Evolutionary conservation across 2,113 vertebrate species (phyloP), one percentile per base, ranked within the genome.

Genomic region (Campylomormyrus numenius): DNA sequence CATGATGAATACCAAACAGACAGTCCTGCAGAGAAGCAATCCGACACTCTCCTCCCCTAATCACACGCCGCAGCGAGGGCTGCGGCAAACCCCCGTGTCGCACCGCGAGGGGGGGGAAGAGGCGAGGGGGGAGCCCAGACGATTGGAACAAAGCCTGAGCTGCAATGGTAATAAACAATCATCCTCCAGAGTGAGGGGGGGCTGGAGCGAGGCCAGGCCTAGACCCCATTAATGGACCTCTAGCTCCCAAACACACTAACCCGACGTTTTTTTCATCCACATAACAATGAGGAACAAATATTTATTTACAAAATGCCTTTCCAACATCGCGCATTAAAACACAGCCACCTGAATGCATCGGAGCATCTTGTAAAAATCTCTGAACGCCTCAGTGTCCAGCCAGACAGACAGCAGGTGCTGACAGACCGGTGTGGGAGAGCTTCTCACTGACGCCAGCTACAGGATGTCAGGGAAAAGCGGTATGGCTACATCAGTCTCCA

Each of bases 1-100:
- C 96, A 95, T 96, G 96, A 96, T 96, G 95, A 96, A 96, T 96
- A 96, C 95, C 95, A 96, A 96, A 96, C 95, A 96, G 95, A 95
- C 93, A 94, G 93, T 94, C 96, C 95, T 95, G 96, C 96, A 94
- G 96, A 95, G 96, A 95, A 95, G 94, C 95, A 95, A 95, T 95
- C 95, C 56, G 50, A 85, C 27, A 66, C 91, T 88, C 88, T 92
- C 93, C 93, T 90, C 39, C 80, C 93, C 95, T 96, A 96, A 96
- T 96, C 95, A 96, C 93, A 94, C 93, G 95, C 74, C 15, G 17
- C 74, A 39, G 35, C 74, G 15, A 80, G n/a, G n/a, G 62, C 74
- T 80, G 74, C 74, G 15, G 74, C 35, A 42, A 80, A 39, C 74
- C 35, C 70, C 74, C 35, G 13, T 42, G 35, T 6, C 17, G 35